phyloP scores from a whole-genome alignment of 2,113 vertebrate species.

The Gnathonemus echidnorhynchus region DNA sequence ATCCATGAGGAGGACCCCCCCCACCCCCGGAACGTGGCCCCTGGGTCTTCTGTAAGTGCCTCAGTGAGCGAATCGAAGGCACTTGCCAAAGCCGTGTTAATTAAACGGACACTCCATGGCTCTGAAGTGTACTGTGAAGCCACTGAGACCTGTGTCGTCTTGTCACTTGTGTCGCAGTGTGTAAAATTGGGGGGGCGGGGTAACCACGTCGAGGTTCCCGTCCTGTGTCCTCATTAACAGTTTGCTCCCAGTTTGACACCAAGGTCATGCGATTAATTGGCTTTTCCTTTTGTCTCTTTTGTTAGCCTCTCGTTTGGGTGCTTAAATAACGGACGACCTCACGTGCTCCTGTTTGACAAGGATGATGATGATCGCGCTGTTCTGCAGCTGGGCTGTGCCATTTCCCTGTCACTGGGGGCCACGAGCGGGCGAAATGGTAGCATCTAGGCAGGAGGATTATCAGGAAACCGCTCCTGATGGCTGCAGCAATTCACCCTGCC shows the following conservation, averaged over 20 bases:
- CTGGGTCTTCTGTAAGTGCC: not conserved
- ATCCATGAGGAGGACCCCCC: not conserved
- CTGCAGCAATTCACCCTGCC: not conserved
- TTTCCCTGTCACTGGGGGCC: not conserved
- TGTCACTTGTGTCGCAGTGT: not conserved
- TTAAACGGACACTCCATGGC: not conserved
- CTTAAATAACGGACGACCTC: not conserved
- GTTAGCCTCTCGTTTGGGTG: not conserved
- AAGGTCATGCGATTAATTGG: not conserved
- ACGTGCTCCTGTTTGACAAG: not conserved
- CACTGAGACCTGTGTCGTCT: not conserved
- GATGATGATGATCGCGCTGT: not conserved
- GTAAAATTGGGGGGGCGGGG: not conserved
- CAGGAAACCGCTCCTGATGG: not conserved
- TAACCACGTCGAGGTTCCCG: not conserved
- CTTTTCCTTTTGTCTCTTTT: not conserved
- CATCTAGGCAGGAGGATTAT: not conserved
- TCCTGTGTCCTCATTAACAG: not conserved
- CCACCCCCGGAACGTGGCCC: not conserved
- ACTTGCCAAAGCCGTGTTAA: not conserved
- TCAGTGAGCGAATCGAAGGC: not conserved
- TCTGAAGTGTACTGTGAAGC: not conserved
- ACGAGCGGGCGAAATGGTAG: not conserved
- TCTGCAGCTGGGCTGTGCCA: not conserved
- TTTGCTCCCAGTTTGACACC: not conserved